phyloP scores from a whole-genome alignment of 1,140 invertebrate species.

The Diuraphis noxia region DNA sequence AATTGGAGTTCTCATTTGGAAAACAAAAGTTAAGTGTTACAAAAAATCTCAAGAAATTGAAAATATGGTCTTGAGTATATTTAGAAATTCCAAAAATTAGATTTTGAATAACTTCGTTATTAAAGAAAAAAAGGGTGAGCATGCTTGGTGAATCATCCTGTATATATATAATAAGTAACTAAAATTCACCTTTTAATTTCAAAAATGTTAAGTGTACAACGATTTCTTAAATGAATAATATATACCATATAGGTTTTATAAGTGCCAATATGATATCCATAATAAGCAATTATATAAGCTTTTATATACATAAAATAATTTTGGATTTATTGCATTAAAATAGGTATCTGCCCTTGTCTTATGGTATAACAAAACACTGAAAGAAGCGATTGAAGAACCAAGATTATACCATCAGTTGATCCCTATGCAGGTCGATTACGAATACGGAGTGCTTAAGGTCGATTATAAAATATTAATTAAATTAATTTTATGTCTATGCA shows the following conservation, averaged over 20 bases:
- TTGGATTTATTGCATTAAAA: slow-evolving; percentile 56
- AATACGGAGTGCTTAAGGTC: slow-evolving; percentile 72
- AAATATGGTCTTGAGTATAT: too few species aligned
- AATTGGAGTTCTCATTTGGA: too few species aligned
- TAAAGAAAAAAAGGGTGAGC: too few species aligned
- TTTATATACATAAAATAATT: not conserved
- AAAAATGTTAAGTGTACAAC: too few species aligned
- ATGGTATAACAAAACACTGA: slow-evolving; percentile 84
- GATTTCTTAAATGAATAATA: not conserved
- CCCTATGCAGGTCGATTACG: slow-evolving; percentile 80
- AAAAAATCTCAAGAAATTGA: too few species aligned
- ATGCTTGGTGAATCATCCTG: too few species aligned
- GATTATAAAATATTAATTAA: not conserved
- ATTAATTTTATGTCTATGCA: not conserved
- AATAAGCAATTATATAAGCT: not conserved
- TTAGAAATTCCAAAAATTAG: too few species aligned
- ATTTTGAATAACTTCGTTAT: too few species aligned
- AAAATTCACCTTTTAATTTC: too few species aligned
- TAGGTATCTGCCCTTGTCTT: slow-evolving; percentile 80
- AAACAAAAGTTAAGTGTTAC: too few species aligned
- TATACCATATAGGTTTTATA: not conserved
- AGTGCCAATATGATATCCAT: not conserved
- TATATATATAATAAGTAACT: too few species aligned
- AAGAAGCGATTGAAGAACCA: slow-evolving; percentile 82
- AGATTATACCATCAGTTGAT: slow-evolving; percentile 91